Evolutionary conservation across 2,113 vertebrate species (phyloP), one percentile per base, ranked within the genome.

Genomic region (Caretta caretta): DNA sequence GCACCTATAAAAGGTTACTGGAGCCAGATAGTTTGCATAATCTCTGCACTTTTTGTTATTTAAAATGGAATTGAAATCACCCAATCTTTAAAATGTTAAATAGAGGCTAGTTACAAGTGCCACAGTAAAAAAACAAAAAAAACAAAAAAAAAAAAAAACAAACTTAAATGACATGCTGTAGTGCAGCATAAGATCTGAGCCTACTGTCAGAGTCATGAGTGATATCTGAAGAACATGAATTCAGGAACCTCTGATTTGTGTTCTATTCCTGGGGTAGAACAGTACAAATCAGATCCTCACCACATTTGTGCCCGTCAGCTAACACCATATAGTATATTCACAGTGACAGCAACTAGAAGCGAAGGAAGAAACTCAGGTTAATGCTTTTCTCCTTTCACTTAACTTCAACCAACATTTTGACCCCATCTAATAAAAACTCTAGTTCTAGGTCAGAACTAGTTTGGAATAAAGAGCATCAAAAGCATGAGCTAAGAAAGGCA

Each of bases 151-250:
- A 17, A 51, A 51, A 53, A 4, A 94, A 91, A 83, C 91, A 94
- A 91, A 95, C 87, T 91, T 82, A 95, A 95, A 96, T 90, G 93
- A 80, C 80, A 90, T 48, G 29, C 59, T 54, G 53, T 54, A 54
- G 53, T 93, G 80, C 72, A 84, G 84, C 82, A 95, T 90, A 90
- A 94, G 90, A 97, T 93, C 78, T 27, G 87, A 92, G 87, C 92
- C 8, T 84, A 62, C 94, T 94, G 90, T 94, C 92, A 97, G 96
- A 97, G 93, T 90, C 16, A n/a, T 35, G 35, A n/a, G 62, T 69
- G 31, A n/a, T 9, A 69, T 69, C 62, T 69, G 31, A 69, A 69
- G 62, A n/a, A n/a, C 62, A 69, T 35, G 16, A 17, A 35, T 69
- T 35, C 62, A n/a, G 59, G 29, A 62, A 62, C 57, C 57, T 62